Conservation (phyloP, 2,797 vertebrate genomes). For the Sebastes steindachneri region DNA sequence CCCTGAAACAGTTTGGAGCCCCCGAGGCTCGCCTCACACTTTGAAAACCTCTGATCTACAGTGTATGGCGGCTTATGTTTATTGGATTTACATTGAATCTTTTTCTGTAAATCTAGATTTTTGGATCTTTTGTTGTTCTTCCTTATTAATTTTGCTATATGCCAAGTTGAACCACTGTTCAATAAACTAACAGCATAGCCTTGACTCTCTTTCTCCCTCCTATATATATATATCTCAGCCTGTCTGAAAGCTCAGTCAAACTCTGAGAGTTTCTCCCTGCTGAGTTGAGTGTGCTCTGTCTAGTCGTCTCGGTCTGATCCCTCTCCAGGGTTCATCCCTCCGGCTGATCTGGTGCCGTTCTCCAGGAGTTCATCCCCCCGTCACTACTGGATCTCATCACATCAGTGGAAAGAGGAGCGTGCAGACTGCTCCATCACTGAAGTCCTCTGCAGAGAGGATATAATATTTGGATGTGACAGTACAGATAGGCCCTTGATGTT, state of each 20-base stretch:
- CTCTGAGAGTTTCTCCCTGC: constrained; percentile 15
- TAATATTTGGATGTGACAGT: constrained; percentile 27
- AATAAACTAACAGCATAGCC: constrained; percentile 31
- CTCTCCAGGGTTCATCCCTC: constrained; percentile 56
- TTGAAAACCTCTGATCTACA: too few species aligned
- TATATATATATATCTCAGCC: not conserved
- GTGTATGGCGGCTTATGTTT: not conserved
- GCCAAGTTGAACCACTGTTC: not conserved
- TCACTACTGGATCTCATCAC: constrained; percentile 30
- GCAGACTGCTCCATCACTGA: constrained; percentile 28
- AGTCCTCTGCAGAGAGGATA: constrained; percentile 27
- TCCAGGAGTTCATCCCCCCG: constrained; percentile 35
- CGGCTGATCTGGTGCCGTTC: constrained; percentile 45
- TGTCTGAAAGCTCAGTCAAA: constrained; percentile 34
- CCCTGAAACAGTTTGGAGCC: too few species aligned
- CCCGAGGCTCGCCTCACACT: too few species aligned
- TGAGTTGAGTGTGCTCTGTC: constrained; percentile 31
- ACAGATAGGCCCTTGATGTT: constrained; percentile 11
- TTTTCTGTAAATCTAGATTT: not conserved
- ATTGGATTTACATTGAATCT: not conserved
- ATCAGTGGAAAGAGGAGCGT: constrained; percentile 15
- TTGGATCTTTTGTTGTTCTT: not conserved
- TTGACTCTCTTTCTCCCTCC: not conserved
- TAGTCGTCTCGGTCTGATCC: constrained; percentile 45
- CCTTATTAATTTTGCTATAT: not conserved